phyloP scores from a whole-genome alignment of 1,140 invertebrate genomes.

The Sinonovacula constricta region DNA sequence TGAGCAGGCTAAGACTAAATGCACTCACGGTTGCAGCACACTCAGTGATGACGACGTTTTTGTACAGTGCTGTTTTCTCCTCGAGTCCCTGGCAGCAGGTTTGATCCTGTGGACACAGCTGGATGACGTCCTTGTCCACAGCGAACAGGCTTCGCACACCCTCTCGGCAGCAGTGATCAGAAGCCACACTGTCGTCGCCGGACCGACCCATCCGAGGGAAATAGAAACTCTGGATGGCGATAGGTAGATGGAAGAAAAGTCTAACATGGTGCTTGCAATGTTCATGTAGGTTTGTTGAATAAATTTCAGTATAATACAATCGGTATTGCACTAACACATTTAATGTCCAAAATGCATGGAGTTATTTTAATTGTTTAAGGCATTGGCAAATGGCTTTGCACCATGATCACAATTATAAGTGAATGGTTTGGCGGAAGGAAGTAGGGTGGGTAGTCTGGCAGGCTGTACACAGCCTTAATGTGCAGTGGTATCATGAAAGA shows the following conservation, averaged over 20 bases:
- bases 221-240: slow-evolving; percentile 30
- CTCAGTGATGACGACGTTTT: slow-evolving; percentile 29
- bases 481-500: too few species aligned
- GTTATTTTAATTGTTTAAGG: too few species aligned
- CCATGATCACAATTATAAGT: too few species aligned
- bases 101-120: slow-evolving; percentile 20
- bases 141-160: slow-evolving; percentile 16
- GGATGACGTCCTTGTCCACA: not conserved
- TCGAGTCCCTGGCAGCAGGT: slow-evolving; percentile 12
- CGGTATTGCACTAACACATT: too few species aligned
- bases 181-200: slow-evolving; percentile 3
- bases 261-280: not conserved
- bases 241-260: not conserved
- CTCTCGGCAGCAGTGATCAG: slow-evolving; percentile 19
- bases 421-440: too few species aligned
- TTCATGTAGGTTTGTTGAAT: not conserved
- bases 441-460: too few species aligned
- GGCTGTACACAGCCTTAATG: too few species aligned
- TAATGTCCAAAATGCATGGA: too few species aligned
- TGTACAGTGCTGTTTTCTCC: slow-evolving; percentile 22
- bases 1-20: too few species aligned
- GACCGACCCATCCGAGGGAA: slow-evolving; percentile 37
- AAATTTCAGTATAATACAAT: not conserved
- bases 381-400: too few species aligned
- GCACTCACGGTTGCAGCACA: too few species aligned